Percentiles rank a stretch among this genome's conserved stretches.
These are phyloP conservation scores for Lindbergichthys nudifrons DNA, from an alignment of 2,797 vertebrate genomes.

Conservation along the genomic window DNA sequence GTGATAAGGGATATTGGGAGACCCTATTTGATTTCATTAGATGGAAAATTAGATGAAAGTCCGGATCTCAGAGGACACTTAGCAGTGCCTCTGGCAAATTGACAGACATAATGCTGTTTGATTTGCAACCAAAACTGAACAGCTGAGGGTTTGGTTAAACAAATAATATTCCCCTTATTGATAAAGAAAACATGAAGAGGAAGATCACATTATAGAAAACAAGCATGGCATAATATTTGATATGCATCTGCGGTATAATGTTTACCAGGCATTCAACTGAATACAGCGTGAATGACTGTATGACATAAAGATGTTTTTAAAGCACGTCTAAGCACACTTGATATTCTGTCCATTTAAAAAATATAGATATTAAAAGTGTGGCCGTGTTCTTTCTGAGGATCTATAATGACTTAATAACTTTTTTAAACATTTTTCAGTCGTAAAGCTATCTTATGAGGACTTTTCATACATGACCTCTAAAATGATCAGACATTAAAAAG, in stretches of 20 bases:
- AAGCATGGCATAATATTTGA: not conserved
- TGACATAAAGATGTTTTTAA: not conserved
- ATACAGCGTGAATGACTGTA: not conserved
- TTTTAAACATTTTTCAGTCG: not conserved
- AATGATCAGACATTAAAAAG: slow-evolving; percentile 24
- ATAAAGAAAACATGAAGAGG: slow-evolving; percentile 43
- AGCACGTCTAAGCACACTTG: not conserved
- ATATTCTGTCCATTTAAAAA: not conserved
- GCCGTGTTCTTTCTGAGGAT: not conserved
- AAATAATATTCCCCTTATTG: slow-evolving; percentile 55
- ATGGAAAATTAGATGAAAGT: slow-evolving; percentile 94
- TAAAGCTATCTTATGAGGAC: not conserved
- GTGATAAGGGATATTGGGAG: slow-evolving; percentile 84
- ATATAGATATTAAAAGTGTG: not conserved
- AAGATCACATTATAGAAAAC: slow-evolving; percentile 9
- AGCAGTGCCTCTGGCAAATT: slow-evolving; percentile 84
- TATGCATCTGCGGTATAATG: slow-evolving; percentile 2
- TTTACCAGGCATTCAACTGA: not conserved
- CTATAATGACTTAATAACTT: not conserved
- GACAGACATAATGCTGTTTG: slow-evolving; percentile 85
- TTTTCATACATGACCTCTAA: slow-evolving; percentile 1
- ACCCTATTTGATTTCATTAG: slow-evolving; percentile 93
- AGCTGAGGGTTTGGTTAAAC: slow-evolving; percentile 75
- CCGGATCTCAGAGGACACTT: slow-evolving; percentile 93
- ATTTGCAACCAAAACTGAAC: slow-evolving; percentile 82